These are phyloP conservation scores for Andrena flavipes DNA, from an alignment of 2,888 invertebrate genomes.

Conservation along the genomic window DNA sequence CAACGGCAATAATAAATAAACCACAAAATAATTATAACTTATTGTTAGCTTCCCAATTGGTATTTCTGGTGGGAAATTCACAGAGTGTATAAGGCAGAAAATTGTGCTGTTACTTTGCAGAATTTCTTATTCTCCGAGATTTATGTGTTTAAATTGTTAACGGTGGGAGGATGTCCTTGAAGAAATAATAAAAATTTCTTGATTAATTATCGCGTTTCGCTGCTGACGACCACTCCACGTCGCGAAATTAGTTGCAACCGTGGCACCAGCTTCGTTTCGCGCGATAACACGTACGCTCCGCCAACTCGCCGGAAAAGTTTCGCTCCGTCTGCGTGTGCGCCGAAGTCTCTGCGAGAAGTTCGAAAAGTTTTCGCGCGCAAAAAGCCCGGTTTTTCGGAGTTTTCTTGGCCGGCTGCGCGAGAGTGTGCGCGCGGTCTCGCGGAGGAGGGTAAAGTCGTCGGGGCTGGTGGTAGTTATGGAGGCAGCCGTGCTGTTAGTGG, in stretches of 20 bases:
- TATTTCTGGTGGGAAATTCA: too few species aligned
- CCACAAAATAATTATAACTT: too few species aligned
- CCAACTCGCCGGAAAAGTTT: conserved; percentile 57
- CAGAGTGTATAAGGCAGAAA: too few species aligned
- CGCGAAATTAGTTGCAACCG: conserved; percentile 12
- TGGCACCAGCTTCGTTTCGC: conserved; percentile 33
- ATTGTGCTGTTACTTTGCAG: too few species aligned
- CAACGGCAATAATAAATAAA: conserved; percentile 4
- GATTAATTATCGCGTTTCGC: not conserved
- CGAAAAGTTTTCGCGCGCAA: conserved; percentile 79
- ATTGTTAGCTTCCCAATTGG: too few species aligned
- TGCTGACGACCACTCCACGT: not conserved
- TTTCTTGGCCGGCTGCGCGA: conserved; percentile 69
- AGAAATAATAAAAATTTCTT: not conserved
- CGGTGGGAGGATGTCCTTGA: too few species aligned
- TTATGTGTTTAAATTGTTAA: too few species aligned
- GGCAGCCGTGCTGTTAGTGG: conserved; percentile 62
- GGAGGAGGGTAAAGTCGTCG: conserved; percentile 63
- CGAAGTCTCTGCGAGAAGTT: conserved; percentile 63
- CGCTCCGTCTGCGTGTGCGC: conserved; percentile 43
- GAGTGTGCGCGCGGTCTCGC: conserved; percentile 56
- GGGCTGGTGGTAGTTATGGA: conserved; percentile 63
- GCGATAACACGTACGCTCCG: conserved; percentile 16
- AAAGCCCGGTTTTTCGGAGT: conserved; percentile 78
- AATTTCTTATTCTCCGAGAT: too few species aligned